Conservation (phyloP, 2,888 invertebrate genomes). For the Gymnosoma rotundatum region DNA sequence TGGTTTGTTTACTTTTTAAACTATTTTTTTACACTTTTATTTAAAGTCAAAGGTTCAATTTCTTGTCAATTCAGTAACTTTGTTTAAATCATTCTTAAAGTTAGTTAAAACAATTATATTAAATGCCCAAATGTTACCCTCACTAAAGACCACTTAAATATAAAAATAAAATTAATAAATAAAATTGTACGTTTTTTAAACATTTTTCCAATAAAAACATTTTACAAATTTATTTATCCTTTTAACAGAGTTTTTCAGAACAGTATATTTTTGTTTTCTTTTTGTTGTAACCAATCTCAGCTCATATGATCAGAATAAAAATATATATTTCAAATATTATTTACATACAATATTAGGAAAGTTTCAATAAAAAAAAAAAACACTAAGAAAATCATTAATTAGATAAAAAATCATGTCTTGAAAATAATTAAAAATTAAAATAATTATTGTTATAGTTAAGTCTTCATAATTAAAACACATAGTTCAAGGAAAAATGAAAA, state of each 20-base stretch:
- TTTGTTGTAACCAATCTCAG: slow-evolving; percentile 27
- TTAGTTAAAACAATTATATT: slow-evolving; percentile 35
- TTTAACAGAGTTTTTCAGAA: background rate
- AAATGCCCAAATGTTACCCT: background rate
- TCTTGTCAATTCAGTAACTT: slow-evolving; percentile 56
- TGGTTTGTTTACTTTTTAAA: slow-evolving; percentile 40
- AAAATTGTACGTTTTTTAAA: slow-evolving; percentile 23
- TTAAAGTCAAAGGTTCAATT: slow-evolving; percentile 44
- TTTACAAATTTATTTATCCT: background rate
- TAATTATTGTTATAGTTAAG: slow-evolving; percentile 70
- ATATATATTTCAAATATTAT: slow-evolving; percentile 19
- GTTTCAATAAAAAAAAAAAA: slow-evolving; percentile 40
- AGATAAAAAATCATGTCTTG: slow-evolving; percentile 30
- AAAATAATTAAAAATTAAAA: slow-evolving; percentile 64
- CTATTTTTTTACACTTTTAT: background rate
- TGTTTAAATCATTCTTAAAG: slow-evolving; percentile 19
- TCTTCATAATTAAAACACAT: slow-evolving; percentile 61
- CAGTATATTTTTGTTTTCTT: slow-evolving; percentile 8
- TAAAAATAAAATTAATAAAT: slow-evolving; percentile 1
- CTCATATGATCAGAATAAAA: slow-evolving; percentile 21
- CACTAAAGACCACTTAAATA: slow-evolving; percentile 3
- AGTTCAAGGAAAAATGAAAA: slow-evolving; percentile 62
- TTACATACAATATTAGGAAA: slow-evolving; percentile 51
- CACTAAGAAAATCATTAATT: slow-evolving; percentile 42
- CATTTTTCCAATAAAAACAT: background rate